phyloP scores from a whole-genome alignment of 2,888 invertebrate genomes.

The Diaphora mendica region DNA sequence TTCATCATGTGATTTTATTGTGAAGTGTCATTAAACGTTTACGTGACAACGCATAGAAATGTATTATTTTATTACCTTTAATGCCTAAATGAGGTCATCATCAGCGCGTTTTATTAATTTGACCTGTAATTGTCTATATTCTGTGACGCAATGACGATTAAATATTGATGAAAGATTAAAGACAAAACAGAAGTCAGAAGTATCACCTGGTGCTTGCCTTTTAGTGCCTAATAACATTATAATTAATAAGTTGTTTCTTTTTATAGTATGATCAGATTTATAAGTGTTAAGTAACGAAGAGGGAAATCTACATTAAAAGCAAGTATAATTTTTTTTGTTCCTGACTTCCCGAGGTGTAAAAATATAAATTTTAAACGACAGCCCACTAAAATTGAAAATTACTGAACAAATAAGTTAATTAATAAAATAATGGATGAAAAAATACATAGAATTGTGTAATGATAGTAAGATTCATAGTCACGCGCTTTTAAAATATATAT shows the following conservation, averaged over 20 bases:
- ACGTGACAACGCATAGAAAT: conserved; percentile 9
- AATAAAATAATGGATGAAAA: no score
- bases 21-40: not conserved
- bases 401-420: no score
- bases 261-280: no score
- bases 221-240: no score
- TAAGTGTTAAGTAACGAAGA: no score
- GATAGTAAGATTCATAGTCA: not conserved
- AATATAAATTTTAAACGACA: no score
- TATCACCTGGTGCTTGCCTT: not conserved
- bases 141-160: not conserved
- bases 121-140: not conserved
- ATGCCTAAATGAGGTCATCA: not conserved
- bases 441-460: not conserved
- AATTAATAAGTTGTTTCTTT: no score
- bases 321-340: no score
- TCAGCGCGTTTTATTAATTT: not conserved
- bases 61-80: not conserved
- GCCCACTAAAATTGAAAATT: no score
- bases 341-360: no score
- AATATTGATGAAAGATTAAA: not conserved
- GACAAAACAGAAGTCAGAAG: not conserved
- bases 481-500: not conserved
- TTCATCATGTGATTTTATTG: not conserved
- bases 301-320: no score